Evolutionary conservation across 92 coral and sea anemone genomes (phyloP).

Genomic region (Bergia puertoricense): DNA sequence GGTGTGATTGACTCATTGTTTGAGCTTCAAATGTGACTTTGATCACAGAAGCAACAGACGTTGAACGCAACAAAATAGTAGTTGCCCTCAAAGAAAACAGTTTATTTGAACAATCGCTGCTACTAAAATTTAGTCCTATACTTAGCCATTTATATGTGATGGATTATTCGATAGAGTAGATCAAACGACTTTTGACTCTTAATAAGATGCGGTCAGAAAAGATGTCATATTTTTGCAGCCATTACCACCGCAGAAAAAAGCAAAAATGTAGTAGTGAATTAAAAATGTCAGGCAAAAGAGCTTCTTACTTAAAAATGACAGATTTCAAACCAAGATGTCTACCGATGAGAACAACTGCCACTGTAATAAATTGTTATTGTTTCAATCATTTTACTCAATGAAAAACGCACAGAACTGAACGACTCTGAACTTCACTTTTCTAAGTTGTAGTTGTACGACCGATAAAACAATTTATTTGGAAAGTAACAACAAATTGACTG

Average conservation of each 20-base stretch:
- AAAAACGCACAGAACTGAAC: too few species aligned
- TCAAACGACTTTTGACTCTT: not conserved
- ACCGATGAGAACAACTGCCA: not conserved
- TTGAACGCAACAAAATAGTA: not conserved
- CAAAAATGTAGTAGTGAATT: constrained; percentile 8
- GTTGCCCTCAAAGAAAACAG: not conserved
- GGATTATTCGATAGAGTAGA: not conserved
- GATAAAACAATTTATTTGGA: not conserved
- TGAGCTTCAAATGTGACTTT: not conserved
- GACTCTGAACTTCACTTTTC: too few species aligned
- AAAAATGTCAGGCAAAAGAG: not conserved
- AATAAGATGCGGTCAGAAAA: constrained; percentile 13
- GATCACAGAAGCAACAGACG: not conserved
- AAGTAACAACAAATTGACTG: not conserved
- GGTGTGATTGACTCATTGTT: not conserved
- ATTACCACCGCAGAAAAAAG: constrained; percentile 17
- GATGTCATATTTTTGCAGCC: constrained; percentile 6
- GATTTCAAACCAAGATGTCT: not conserved
- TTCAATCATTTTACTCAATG: not conserved
- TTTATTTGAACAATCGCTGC: constrained; percentile 3
- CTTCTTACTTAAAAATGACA: not conserved
- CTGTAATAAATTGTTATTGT: not conserved
- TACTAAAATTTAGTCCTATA: not conserved
- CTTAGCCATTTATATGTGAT: not conserved
- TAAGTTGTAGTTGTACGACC: not conserved